Evolutionary conservation across 2,113 vertebrate species (phyloP).

Genomic region (Planiliza haematocheilus): DNA sequence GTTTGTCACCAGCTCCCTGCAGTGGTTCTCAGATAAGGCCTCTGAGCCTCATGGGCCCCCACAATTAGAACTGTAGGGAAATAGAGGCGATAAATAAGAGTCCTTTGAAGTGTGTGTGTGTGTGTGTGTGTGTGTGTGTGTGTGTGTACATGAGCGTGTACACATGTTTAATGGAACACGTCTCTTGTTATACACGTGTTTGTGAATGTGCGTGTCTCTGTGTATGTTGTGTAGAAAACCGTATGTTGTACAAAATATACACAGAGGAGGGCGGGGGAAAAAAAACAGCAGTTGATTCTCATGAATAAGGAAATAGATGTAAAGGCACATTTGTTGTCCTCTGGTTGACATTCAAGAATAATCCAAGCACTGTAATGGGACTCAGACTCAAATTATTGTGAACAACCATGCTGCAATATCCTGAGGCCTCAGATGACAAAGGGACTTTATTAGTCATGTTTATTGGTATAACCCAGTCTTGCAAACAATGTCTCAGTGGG

Average conservation of each 20-base stretch:
- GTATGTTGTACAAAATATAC: not conserved
- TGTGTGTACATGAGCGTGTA: not conserved
- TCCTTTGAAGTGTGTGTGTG: slow-evolving; percentile 33
- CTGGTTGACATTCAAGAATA: slow-evolving; percentile 46
- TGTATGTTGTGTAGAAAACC: not conserved
- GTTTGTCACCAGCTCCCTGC: slow-evolving; percentile 2
- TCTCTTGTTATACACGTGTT: slow-evolving; percentile 8
- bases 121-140: not conserved
- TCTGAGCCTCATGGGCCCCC: not conserved
- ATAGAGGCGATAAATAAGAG: slow-evolving; percentile 16
- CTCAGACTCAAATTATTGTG: slow-evolving; percentile 40
- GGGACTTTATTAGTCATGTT: slow-evolving; percentile 16
- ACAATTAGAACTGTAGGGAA: slow-evolving; percentile 22
- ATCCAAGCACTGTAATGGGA: slow-evolving; percentile 40
- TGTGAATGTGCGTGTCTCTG: not conserved
- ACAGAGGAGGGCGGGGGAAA: slow-evolving; percentile 5
- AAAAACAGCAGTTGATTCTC: slow-evolving; percentile 41
- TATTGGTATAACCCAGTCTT: not conserved
- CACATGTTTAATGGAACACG: not conserved
- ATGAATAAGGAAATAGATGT: slow-evolving; percentile 64
- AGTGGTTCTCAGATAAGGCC: not conserved
- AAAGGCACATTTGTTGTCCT: slow-evolving; percentile 53
- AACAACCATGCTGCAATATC: slow-evolving; percentile 29
- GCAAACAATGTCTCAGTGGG: not conserved
- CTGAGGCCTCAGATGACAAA: slow-evolving; percentile 11